Evolutionary conservation across 2,113 vertebrate species (phyloP).

Genomic region (Tragulus kanchil): DNA sequence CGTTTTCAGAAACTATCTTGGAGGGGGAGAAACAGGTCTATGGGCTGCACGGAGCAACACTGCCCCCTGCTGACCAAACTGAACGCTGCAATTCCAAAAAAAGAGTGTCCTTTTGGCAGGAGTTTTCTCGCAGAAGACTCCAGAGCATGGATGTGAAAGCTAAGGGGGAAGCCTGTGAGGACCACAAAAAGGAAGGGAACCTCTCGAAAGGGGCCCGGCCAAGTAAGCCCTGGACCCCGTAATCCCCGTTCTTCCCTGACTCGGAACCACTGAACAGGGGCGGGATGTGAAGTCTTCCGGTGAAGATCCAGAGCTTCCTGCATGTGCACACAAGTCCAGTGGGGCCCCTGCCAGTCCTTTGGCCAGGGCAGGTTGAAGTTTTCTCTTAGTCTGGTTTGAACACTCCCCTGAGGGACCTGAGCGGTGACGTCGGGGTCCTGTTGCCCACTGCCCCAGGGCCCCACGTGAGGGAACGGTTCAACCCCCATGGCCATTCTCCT

Average conservation of each 20-base stretch:
- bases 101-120: not conserved
- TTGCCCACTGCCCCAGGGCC: not conserved
- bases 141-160: not conserved
- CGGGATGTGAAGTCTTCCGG: no score
- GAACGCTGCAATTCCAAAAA: rapidly evolving
- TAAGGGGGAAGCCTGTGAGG: rapidly evolving
- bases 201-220: rapidly evolving
- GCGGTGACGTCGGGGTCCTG: no score
- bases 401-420: not conserved
- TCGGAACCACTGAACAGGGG: no score
- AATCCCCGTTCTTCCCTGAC: no score
- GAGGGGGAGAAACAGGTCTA: not conserved
- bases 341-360: not conserved
- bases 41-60: rapidly evolving
- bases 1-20: not conserved
- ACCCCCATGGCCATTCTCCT: not conserved
- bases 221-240: not conserved
- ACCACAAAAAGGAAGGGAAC: not conserved
- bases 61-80: not conserved
- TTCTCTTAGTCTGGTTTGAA: rapidly evolving
- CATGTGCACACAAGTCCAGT: no score
- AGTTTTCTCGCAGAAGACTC: not conserved
- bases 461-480: not conserved
- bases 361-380: rapidly evolving
- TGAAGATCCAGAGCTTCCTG: no score